Evolutionary conservation across 2,888 invertebrate genomes (phyloP), one percentile per base, ranked within the genome.

Genomic region (Hedya salicella): DNA sequence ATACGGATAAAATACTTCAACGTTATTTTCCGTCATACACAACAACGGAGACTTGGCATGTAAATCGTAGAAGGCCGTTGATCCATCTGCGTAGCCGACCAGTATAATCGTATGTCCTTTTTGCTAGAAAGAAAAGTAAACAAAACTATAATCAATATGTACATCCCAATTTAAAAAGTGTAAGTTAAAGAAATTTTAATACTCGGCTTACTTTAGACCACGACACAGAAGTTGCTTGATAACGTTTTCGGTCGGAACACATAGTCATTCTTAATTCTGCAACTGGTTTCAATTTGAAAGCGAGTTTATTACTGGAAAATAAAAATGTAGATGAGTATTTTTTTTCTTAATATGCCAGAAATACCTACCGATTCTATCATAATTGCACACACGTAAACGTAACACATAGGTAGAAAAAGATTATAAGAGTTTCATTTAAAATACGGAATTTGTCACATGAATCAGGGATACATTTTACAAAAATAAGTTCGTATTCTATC

Each of bases 61-160:
- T 16, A 96, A 74, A 78, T 96, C 92, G 88, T 93, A 96, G n/a
- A 94, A 79, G 3, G 94, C 95, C 1, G 94, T 92, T 32, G 94
- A 88, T 0, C 96, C 96, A 78, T 95, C 94, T 0, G 94, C 90
- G 76, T 95, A 96, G 1, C 95, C 95, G 1, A 94, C 95, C n/a
- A 93, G 92, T 50, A 96, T 82, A 36, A 88, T 83, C 8, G 85
- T 84, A 73, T 94, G 94, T 0, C 89, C 93, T 71, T 85, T 84
- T 81, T 91, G 88, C 94, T 94, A 75, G 25, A 88, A 87, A 67
- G 68, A 62, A 61, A 69, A 32, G 60, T 17, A 48, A 48, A n/a
- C n/a, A n/a, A n/a, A n/a, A n/a, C n/a, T n/a, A n/a, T n/a, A n/a
- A n/a, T n/a, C n/a, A n/a, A n/a, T n/a, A n/a, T n/a, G n/a, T n/a